Base-by-base conservation (phyloP, 2,888 invertebrate species). In the Cosmorhoe ocellata region DNA sequence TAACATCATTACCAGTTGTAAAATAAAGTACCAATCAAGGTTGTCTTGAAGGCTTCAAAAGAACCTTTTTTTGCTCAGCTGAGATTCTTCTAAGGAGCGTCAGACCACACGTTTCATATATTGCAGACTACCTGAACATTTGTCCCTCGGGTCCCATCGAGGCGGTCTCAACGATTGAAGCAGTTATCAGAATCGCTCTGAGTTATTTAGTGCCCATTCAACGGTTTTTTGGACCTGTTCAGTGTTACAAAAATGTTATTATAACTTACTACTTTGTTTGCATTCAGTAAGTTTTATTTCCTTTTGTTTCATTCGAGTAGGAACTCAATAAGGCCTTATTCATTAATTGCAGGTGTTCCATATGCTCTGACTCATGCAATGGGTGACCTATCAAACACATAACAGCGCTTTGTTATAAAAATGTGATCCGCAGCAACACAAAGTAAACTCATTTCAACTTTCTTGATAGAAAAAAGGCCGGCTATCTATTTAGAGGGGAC, bases 401-500 rank as follows among this genome's bases (percentile, higher is more conserved):
- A 30, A 40, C 32, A 49, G 50, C 12, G 31, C 41, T 43, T 53
- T 56, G 55, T 57, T 57, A 53, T 41, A 51, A 48, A 52, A 53
- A 54, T 47, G 43, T 47, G 45, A 52, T 31, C 38, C 42, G 30
- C 47, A 38, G 39, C 52, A 41, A 50, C 28, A 39, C 45, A 37
- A 36, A 48, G 48, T 64, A 60, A 70, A 67, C 62, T 61, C 51
- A 63, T 66, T 64, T 51, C 58, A 67, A 73, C 66, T 63, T 73
- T 69, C 65, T 59, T 69, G 63, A 67, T 64, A 66, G 64, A 68
- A 69, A 70, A 76, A 71, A 66, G 69, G 62, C 54, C 56, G 59
- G 57, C 56, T 68, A 67, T 71, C 68, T 71, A 69, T 70, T 72
- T 69, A 71, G 67, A 64, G 67, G 69, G 69, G 70, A 72, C 72